Conservation (phyloP, 2,888 invertebrate genomes). For the Andrena hattorfiana region DNA sequence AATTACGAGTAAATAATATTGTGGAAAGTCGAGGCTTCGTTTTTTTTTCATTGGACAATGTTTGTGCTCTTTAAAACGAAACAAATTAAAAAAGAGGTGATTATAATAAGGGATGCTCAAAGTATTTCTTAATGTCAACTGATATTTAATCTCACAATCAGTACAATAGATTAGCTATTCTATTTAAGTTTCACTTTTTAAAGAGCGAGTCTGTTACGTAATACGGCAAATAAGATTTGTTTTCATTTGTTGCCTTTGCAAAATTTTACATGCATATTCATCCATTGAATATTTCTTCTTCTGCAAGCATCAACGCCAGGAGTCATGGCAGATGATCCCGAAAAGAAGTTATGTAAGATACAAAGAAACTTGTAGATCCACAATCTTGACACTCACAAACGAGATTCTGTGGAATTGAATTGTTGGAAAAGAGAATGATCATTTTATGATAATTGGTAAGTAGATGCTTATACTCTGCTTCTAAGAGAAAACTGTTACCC, state of each 20-base stretch:
- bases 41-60: too few species aligned
- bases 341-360: background rate
- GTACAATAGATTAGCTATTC: too few species aligned
- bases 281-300: background rate
- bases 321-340: background rate
- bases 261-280: background rate
- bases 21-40: too few species aligned
- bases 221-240: background rate
- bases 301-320: background rate
- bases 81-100: too few species aligned
- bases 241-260: background rate
- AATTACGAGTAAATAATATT: too few species aligned
- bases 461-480: too few species aligned
- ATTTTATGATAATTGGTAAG: background rate
- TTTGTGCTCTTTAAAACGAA: too few species aligned
- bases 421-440: background rate
- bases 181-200: background rate
- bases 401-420: background rate
- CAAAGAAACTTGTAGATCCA: background rate
- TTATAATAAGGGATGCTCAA: too few species aligned
- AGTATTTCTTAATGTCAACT: too few species aligned
- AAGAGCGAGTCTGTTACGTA: too few species aligned
- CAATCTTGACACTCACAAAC: conserved; percentile 1
- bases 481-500: too few species aligned
- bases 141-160: too few species aligned